Conservation (phyloP, 2,888 invertebrate species). For the Geophilus truncorum region DNA sequence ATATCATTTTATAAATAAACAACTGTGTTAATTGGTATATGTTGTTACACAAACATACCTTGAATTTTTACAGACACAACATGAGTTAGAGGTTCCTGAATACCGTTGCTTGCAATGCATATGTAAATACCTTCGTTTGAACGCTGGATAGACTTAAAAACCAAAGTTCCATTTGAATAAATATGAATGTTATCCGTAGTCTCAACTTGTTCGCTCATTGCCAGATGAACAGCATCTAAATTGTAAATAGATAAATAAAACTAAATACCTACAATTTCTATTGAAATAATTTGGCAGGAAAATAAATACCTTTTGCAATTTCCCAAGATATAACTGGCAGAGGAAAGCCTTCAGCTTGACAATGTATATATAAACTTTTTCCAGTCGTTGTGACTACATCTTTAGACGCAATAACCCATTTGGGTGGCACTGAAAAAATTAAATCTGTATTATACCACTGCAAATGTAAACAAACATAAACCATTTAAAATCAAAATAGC, state of each 20-base stretch:
- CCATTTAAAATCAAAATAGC: background rate
- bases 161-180: slow-evolving; percentile 29
- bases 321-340: slow-evolving; percentile 83
- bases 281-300: too few relatives aligned
- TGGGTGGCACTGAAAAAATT: slow-evolving; percentile 68
- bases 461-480: background rate
- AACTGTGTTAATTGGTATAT: background rate
- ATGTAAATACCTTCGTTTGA: slow-evolving; percentile 32
- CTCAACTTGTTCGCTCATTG: slow-evolving; percentile 1
- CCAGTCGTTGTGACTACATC: slow-evolving; percentile 77
- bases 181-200: slow-evolving; percentile 27
- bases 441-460: background rate
- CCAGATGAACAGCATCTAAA: slow-evolving; percentile 30
- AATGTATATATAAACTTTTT: slow-evolving; percentile 76
- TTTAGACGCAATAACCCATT: slow-evolving; percentile 79
- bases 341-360: slow-evolving; percentile 88
- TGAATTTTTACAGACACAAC: slow-evolving; percentile 27
- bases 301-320: slow-evolving; percentile 37
- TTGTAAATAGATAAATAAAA: too few relatives aligned
- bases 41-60: slow-evolving; percentile 25
- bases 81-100: slow-evolving; percentile 29
- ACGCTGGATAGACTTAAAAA: background rate
- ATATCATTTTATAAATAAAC: too few relatives aligned
- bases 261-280: too few relatives aligned
- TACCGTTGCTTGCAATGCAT: slow-evolving; percentile 34